Base-by-base conservation (phyloP, 1,140 invertebrate species). In the Antheraea pernyi region DNA sequence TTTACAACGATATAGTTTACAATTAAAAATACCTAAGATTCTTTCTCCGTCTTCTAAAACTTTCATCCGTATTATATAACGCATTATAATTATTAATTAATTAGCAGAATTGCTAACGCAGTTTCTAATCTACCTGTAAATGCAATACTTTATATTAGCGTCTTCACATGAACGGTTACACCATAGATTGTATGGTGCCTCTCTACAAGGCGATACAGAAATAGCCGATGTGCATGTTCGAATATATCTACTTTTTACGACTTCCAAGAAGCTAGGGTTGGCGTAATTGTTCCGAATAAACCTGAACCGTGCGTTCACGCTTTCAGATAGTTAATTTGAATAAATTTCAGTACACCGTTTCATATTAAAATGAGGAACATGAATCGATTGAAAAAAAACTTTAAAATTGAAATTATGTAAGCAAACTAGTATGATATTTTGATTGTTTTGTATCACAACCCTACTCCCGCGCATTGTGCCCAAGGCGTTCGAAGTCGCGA, bases 231-330 rank as follows among this genome's bases (percentile, higher is more conserved):
- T 76, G 80, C 83, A 85, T 85, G 84, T 81, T 82, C 74, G 69
- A 83, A 71, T 82, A 84, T 84, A 83, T 85, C 81, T 82, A 81
- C 75, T 85, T 84, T 86, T 88, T 85, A 89, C 78, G 84, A 84
- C 81, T 79, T 73, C 72, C 75, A 73, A 68, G 67, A 59, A 71
- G 19, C 18, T 60, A 74, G 72, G 75, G 75, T 58, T 77, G 72
- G 46, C 46, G 46, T 53, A 53, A 53, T 53, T 53, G 16, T 16
- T 53, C 13, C 46, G 16, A 53, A 53, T 53, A 53, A 53, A 53
- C 11, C 11, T 13, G 13, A 48, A 10, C 16, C 46, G 13, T 53
- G 16, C 46, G 6, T 53, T 13, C 46, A 53, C 11, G 13, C 5
- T 11, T 53, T 53, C 13, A 16, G 11, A 0, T 53, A 53, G 16